Conservation (phyloP, 1,140 invertebrate species). For the Battus philenor region DNA sequence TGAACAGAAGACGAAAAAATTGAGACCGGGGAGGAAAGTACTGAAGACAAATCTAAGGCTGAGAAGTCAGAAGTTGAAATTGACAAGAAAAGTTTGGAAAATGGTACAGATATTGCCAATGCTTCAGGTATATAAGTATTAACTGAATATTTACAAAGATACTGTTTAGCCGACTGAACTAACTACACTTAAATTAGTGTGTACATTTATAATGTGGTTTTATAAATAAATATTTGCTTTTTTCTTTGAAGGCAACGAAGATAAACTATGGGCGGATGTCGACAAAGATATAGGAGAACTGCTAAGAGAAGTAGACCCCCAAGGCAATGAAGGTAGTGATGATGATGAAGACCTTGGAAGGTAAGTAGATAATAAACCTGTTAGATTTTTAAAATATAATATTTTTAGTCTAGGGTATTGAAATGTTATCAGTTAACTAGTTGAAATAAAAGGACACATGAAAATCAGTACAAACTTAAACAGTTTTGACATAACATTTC, state of each 20-base stretch:
- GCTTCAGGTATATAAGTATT: conserved; percentile 31
- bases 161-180: too few relatives aligned
- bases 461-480: too few relatives aligned
- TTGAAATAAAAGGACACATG: conserved; percentile 9
- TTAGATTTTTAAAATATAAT: background rate
- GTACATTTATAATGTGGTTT: too few relatives aligned
- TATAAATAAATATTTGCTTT: conserved; percentile 19
- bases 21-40: conserved; percentile 26
- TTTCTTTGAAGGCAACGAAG: conserved; percentile 70
- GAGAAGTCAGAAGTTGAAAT: conserved; percentile 45
- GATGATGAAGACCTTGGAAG: conserved; percentile 82
- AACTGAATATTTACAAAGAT: too few relatives aligned
- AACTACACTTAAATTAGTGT: too few relatives aligned
- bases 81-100: conserved; percentile 47
- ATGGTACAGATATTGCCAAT: conserved; percentile 47
- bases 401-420: background rate
- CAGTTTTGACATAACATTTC: too few relatives aligned
- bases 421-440: background rate
- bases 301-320: conserved; percentile 78
- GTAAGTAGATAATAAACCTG: conserved; percentile 27
- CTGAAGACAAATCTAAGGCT: conserved; percentile 32
- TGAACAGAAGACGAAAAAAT: conserved; percentile 62
- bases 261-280: conserved; percentile 84
- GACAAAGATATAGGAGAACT: conserved; percentile 85
- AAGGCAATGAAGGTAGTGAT: conserved; percentile 80